Conservation (phyloP, 1,140 invertebrate species). For the Musca vetustissima region DNA sequence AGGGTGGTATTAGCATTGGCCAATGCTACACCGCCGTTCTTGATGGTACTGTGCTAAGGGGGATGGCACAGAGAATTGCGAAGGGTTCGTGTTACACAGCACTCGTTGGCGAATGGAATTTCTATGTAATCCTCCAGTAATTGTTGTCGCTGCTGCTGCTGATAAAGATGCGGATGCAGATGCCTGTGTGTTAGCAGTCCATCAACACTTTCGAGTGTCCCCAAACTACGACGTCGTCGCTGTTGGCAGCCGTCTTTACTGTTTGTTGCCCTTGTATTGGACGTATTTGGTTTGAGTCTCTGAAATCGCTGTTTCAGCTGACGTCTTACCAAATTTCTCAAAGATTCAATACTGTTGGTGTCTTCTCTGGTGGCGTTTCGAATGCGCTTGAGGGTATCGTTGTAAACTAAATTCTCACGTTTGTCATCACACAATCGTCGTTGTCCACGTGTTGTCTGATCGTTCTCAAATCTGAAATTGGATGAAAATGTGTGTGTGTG, state of each 20-base stretch:
- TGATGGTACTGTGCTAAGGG: not conserved
- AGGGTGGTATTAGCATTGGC: not conserved
- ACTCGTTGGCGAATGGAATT: not conserved
- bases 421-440: slow-evolving; percentile 37
- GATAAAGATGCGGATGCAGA: slow-evolving; percentile 5
- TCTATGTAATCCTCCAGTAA: not conserved
- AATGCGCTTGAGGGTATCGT: slow-evolving; percentile 46
- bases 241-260: not conserved
- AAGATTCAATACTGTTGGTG: slow-evolving; percentile 25
- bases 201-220: slow-evolving; percentile 17
- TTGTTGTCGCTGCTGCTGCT: slow-evolving; percentile 19
- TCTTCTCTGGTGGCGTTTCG: slow-evolving; percentile 26
- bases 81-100: slow-evolving; percentile 10
- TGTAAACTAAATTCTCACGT: slow-evolving; percentile 40
- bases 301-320: slow-evolving; percentile 21
- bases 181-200: not conserved
- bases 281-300: not conserved
- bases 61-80: not conserved
- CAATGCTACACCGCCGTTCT: not conserved
- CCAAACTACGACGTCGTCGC: slow-evolving; percentile 8
- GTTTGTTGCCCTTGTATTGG: not conserved
- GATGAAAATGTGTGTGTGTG: not conserved
- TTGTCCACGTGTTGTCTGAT: slow-evolving; percentile 42
- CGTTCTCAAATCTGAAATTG: slow-evolving; percentile 50
- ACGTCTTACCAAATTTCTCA: slow-evolving; percentile 42